These are phyloP conservation scores for Canis aureus DNA, from an alignment of 2,113 vertebrate genomes.

Conservation along the genomic window DNA sequence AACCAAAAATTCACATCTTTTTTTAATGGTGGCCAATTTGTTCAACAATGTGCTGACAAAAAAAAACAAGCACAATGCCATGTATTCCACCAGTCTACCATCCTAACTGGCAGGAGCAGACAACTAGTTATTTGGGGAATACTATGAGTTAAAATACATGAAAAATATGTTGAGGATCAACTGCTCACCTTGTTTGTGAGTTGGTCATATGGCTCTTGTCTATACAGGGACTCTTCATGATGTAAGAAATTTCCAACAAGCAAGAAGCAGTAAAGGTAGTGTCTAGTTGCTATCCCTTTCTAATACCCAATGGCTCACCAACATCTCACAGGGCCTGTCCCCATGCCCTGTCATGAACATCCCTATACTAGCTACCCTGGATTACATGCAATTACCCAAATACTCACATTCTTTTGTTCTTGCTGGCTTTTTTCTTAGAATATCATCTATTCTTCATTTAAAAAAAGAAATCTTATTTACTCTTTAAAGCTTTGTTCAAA, in stretches of 20 bases:
- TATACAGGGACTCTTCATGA: neutral
- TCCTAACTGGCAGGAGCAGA: neutral
- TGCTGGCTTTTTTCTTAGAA: neutral
- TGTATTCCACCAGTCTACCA: neutral
- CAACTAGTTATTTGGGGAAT: neutral
- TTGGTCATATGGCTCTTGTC: neutral
- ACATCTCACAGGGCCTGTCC: neutral
- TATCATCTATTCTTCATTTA: neutral
- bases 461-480: conserved; percentile 47
- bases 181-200: neutral
- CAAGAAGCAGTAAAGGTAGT: neutral
- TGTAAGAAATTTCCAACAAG: neutral
- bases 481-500: conserved; percentile 26
- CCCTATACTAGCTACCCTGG: neutral
- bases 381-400: neutral
- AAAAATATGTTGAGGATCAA: neutral
- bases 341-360: neutral
- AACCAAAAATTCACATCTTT: neutral
- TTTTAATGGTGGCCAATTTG: neutral
- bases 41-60: neutral
- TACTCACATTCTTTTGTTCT: neutral
- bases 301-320: neutral
- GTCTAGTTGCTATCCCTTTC: neutral
- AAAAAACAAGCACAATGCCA: neutral
- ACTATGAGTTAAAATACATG: neutral